These are phyloP conservation scores for Cryptotis parvus DNA, from an alignment of 2,113 vertebrate species.

Conservation along the genomic window DNA sequence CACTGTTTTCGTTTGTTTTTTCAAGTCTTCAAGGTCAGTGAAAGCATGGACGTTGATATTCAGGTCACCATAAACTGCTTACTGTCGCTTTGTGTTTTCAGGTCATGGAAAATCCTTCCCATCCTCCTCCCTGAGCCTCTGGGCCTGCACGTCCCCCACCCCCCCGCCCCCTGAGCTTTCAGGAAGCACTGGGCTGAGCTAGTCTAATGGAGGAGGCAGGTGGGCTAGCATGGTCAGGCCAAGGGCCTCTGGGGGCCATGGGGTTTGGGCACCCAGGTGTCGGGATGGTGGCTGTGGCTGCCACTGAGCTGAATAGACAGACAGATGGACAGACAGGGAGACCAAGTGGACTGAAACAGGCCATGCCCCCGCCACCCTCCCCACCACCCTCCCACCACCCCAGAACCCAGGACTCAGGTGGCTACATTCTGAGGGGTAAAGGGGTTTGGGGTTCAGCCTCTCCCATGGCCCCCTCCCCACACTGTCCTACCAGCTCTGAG, in stretches of 20 bases:
- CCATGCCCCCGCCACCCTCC: background rate
- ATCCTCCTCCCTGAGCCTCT: constrained; percentile 53
- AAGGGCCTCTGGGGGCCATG: background rate
- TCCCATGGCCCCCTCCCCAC: no score
- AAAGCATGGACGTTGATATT: constrained; percentile 35
- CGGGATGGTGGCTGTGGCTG: accelerated
- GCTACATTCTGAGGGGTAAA: no score
- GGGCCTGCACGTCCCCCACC: constrained; percentile 72
- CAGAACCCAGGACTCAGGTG: no score
- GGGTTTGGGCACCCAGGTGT: background rate
- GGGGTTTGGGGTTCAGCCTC: no score
- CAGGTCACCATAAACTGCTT: constrained; percentile 57
- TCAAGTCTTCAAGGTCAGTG: constrained; percentile 64
- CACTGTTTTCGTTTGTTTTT: background rate
- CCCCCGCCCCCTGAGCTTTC: background rate
- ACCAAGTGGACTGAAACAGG: background rate
- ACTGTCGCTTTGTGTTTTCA: constrained; percentile 69
- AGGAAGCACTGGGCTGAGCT: constrained; percentile 4
- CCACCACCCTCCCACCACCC: no score
- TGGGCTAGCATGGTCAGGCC: no score
- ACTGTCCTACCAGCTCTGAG: no score
- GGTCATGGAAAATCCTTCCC: constrained; percentile 52
- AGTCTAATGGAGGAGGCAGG: background rate
- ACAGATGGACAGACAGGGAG: background rate
- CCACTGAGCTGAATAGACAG: background rate